phyloP scores from a whole-genome alignment of 2,888 invertebrate genomes.

The Pedicia rivosa region DNA sequence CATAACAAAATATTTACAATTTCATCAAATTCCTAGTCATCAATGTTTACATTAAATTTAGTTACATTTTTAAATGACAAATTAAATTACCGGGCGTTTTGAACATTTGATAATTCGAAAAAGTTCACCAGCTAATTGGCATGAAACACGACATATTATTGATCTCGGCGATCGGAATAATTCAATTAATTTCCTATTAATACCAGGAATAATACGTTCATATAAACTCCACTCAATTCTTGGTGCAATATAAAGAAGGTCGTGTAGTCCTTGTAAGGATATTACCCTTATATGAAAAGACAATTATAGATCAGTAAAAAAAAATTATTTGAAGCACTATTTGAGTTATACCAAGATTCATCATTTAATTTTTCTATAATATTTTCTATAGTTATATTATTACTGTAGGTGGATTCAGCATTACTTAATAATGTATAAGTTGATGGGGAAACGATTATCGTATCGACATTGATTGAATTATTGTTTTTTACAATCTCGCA shows the following conservation, averaged over 20 bases:
- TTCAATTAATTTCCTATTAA: conserved; percentile 28
- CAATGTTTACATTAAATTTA: too few relatives aligned
- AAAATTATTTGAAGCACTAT: too few relatives aligned
- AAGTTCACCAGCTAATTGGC: conserved; percentile 28
- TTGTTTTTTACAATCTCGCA: too few relatives aligned
- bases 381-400: too few relatives aligned
- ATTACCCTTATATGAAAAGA: conserved; percentile 7
- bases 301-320: too few relatives aligned
- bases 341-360: too few relatives aligned
- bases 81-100: conserved; percentile 32
- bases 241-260: conserved; percentile 4
- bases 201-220: conserved; percentile 19
- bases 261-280: conserved; percentile 5
- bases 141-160: conserved; percentile 28
- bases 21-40: conserved; percentile 44
- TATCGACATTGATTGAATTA: too few relatives aligned
- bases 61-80: too few relatives aligned
- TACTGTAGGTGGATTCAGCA: too few relatives aligned
- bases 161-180: conserved; percentile 28
- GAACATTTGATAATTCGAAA: conserved; percentile 30
- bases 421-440: too few relatives aligned
- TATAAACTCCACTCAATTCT: conserved; percentile 4
- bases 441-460: too few relatives aligned
- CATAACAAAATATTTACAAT: conserved; percentile 37
- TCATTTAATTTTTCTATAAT: too few relatives aligned